Conservation (phyloP, 2,888 invertebrate genomes). For the Hermaeophaga mercurialis region DNA sequence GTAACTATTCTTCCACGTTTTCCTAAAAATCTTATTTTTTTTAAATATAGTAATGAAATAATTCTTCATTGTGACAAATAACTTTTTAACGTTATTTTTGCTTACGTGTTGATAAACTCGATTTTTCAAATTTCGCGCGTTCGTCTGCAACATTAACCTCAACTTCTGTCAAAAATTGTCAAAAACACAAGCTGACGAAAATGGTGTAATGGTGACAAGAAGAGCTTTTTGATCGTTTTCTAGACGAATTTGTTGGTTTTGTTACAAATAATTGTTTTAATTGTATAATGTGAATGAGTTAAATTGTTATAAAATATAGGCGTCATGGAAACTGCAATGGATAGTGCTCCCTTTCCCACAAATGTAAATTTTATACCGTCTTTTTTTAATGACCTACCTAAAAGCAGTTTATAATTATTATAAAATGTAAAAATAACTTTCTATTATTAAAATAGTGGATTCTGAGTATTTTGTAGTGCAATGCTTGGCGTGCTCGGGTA, state of each 20-base stretch:
- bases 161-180: slow-evolving; percentile 34
- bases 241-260: slow-evolving; percentile 19
- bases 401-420: slow-evolving; percentile 26
- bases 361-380: slow-evolving; percentile 35
- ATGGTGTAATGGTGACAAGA: slow-evolving; percentile 32
- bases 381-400: slow-evolving; percentile 36
- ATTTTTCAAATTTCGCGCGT: slow-evolving; percentile 33
- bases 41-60: too few relatives aligned
- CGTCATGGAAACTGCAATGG: slow-evolving; percentile 43
- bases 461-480: slow-evolving; percentile 16
- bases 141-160: slow-evolving; percentile 28
- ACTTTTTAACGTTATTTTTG: too few relatives aligned
- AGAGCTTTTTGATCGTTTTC: slow-evolving; percentile 27
- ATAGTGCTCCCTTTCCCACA: slow-evolving; percentile 39
- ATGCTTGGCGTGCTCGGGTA: not conserved
- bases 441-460: slow-evolving; percentile 32
- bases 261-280: slow-evolving; percentile 18
- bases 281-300: slow-evolving; percentile 32
- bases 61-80: too few relatives aligned
- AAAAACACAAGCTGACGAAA: slow-evolving; percentile 27
- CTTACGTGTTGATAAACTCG: slow-evolving; percentile 14
- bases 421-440: slow-evolving; percentile 38
- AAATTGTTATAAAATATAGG: slow-evolving; percentile 14
- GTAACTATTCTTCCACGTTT: too few relatives aligned
- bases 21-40: too few relatives aligned